A percentile compares a stretch with the other conserved stretches of the same genome.
phyloP scores from a whole-genome alignment of 92 coral and sea anemone species.

The Heliopora coerulea region DNA sequence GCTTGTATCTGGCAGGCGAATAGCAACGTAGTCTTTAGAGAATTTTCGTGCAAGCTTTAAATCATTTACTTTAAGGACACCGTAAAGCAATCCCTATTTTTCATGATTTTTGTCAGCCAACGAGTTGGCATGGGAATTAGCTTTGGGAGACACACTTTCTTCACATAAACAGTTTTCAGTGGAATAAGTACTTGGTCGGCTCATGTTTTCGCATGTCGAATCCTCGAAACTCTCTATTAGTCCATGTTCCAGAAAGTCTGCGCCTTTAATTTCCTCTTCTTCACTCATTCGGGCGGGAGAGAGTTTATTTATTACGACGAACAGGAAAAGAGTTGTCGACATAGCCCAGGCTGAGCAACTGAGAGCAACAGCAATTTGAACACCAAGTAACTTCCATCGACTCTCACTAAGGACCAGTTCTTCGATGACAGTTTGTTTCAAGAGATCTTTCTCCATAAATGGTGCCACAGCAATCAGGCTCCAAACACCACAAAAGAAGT shows the following conservation, averaged over 20 bases:
- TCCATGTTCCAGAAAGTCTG: constrained; percentile 77
- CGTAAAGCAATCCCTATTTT: too few species aligned
- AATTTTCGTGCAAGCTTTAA: too few species aligned
- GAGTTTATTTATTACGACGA: constrained; percentile 46
- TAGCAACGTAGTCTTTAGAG: too few species aligned
- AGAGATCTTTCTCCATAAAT: constrained; percentile 58
- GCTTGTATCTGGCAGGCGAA: too few species aligned
- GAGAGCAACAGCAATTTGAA: constrained; percentile 50
- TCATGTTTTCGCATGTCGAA: too few species aligned
- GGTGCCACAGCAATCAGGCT: constrained; percentile 69
- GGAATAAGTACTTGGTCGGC: too few species aligned
- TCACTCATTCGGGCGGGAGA: constrained; percentile 59
- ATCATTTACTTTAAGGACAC: too few species aligned
- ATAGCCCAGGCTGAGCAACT: constrained; percentile 57
- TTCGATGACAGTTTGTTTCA: constrained; percentile 47
- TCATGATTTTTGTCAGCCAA: too few species aligned
- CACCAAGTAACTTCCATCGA: constrained; percentile 61
- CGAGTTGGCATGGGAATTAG: too few species aligned
- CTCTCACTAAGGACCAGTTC: constrained; percentile 70
- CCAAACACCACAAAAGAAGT: constrained; percentile 69
- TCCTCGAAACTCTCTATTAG: constrained; percentile 3
- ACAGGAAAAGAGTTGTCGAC: constrained; percentile 37
- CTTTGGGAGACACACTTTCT: too few species aligned
- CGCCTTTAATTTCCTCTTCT: constrained; percentile 69
- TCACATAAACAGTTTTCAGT: too few species aligned